Evolutionary conservation across 2,797 vertebrate genomes (phyloP).

Genomic region (Odontamblyopus lacepedii): DNA sequence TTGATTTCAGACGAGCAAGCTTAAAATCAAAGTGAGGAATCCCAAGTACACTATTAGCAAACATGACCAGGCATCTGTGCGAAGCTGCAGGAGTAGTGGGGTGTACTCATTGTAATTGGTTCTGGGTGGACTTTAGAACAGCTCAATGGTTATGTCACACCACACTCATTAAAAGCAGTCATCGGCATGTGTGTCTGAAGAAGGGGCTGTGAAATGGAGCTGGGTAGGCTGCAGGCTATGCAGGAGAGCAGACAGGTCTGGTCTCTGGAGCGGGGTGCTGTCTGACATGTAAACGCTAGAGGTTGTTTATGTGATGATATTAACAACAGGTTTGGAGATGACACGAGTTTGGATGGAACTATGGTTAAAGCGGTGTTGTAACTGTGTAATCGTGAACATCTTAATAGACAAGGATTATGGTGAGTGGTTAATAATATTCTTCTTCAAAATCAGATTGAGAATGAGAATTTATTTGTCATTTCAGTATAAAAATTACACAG

Average conservation of each 20-base stretch:
- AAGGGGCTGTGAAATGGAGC: constrained; percentile 40
- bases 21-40: constrained; percentile 11
- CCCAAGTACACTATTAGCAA: constrained; percentile 43
- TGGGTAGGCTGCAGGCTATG: constrained; percentile 31
- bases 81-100: constrained; percentile 27
- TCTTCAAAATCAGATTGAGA: no score
- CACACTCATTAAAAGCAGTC: constrained; percentile 57
- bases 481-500: no score
- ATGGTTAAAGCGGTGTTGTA: background rate
- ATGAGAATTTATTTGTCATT: no score
- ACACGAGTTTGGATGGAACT: background rate
- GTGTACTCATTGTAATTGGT: constrained; percentile 57
- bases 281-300: background rate
- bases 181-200: constrained; percentile 53
- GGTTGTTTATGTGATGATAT: constrained; percentile 3
- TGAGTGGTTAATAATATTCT: background rate
- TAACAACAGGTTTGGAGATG: background rate
- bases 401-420: background rate
- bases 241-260: constrained; percentile 7
- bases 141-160: constrained; percentile 52
- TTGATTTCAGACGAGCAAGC: constrained; percentile 26
- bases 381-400: background rate
- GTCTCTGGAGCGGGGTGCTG: background rate
- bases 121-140: constrained; percentile 50
- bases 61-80: constrained; percentile 38